phyloP scores from a whole-genome alignment of 2,113 vertebrate species.

The Pteropus alecto region DNA sequence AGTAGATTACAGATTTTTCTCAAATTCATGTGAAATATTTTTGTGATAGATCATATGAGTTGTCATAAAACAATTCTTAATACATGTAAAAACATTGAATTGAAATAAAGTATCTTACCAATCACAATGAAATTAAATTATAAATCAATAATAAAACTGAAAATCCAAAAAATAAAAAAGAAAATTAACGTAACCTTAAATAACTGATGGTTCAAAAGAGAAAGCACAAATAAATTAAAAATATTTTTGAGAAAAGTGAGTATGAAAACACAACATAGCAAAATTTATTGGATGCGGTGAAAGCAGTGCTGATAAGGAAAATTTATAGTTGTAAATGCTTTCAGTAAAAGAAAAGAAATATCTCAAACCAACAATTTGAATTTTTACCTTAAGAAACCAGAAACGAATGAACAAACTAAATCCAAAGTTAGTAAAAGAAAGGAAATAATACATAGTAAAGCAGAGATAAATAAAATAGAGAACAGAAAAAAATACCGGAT shows the following conservation, averaged over 20 bases:
- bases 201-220: not conserved
- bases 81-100: not conserved
- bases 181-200: not conserved
- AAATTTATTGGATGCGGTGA: not conserved
- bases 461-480: not conserved
- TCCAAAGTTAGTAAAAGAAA: not conserved
- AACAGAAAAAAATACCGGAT: not conserved
- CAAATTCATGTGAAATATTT: not conserved
- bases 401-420: not conserved
- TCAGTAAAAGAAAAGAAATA: not conserved
- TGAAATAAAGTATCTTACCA: not conserved
- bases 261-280: not conserved
- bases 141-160: not conserved
- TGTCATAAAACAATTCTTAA: not conserved
- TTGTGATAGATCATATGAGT: not conserved
- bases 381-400: not conserved
- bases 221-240: not conserved
- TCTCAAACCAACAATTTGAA: not conserved
- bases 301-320: not conserved
- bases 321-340: not conserved
- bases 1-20: not conserved
- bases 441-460: not conserved
- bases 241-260: not conserved
- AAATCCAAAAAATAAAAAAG: not conserved
- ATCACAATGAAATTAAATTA: not conserved